Conservation (phyloP, 2,888 invertebrate species). For the Drosophila cyrtoloma region DNA sequence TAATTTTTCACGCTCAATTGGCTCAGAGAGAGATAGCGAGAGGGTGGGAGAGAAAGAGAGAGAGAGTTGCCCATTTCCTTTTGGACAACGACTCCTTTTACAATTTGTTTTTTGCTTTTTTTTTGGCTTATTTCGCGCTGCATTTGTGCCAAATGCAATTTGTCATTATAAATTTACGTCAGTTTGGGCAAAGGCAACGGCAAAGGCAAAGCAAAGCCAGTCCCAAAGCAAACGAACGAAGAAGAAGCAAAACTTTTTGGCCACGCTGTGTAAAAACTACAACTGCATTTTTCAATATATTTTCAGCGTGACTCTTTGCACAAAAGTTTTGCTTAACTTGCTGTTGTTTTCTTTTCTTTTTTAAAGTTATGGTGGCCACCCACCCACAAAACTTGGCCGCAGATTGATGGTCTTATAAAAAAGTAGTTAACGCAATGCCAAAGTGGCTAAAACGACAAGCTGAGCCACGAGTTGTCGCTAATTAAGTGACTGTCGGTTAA, state of each 20-base stretch:
- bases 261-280: slow-evolving; percentile 39
- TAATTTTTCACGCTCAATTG: slow-evolving; percentile 80
- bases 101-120: background rate
- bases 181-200: slow-evolving; percentile 71
- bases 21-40: slow-evolving; percentile 23
- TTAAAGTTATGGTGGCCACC: slow-evolving; percentile 29
- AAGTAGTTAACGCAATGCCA: slow-evolving; percentile 71
- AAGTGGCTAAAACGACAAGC: slow-evolving; percentile 52
- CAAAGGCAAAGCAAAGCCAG: slow-evolving; percentile 34
- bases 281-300: slow-evolving; percentile 73
- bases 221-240: slow-evolving; percentile 25
- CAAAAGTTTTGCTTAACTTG: slow-evolving; percentile 53
- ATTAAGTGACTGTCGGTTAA: slow-evolving; percentile 73
- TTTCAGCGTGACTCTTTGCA: slow-evolving; percentile 56
- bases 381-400: slow-evolving; percentile 48
- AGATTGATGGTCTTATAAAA: slow-evolving; percentile 77
- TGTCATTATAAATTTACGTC: slow-evolving; percentile 83
- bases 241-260: slow-evolving; percentile 23
- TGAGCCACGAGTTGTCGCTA: slow-evolving; percentile 44
- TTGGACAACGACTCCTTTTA: slow-evolving; percentile 15
- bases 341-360: slow-evolving; percentile 7
- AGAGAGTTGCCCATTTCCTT: slow-evolving; percentile 8
- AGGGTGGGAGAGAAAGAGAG: background rate
- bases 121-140: slow-evolving; percentile 43
- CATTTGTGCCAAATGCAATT: slow-evolving; percentile 80